phyloP scores from a whole-genome alignment of 2,888 invertebrate species.

The Hypena proboscidalis region DNA sequence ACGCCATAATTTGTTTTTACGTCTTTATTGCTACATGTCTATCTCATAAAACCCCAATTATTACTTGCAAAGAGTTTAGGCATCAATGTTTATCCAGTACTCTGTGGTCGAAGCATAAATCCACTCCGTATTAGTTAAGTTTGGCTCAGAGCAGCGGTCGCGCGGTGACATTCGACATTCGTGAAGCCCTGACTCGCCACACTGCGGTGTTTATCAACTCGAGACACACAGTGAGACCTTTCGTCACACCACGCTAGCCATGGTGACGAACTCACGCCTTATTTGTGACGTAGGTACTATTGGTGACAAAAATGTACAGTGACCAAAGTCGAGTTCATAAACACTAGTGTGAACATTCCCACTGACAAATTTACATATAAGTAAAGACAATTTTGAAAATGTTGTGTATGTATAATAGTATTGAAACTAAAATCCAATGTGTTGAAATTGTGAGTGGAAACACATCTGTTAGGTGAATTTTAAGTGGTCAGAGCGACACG shows the following conservation, averaged over 20 bases:
- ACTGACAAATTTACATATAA: slow-evolving; percentile 14
- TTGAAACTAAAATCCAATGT: slow-evolving; percentile 9
- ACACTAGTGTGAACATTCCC: slow-evolving; percentile 17
- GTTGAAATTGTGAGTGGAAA: slow-evolving; percentile 18
- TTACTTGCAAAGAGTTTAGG: no score
- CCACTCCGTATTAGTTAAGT: no score
- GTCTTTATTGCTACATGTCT: no score
- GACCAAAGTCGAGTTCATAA: slow-evolving; percentile 23
- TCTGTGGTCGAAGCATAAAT: no score
- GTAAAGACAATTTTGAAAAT: neutral
- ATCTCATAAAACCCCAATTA: no score
- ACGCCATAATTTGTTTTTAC: no score
- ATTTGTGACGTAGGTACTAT: no score
- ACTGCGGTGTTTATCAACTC: slow-evolving; percentile 16
- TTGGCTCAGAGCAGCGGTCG: slow-evolving; percentile 1
- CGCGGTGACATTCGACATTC: slow-evolving; percentile 1
- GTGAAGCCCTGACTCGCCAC: slow-evolving; percentile 29
- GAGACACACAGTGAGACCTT: neutral
- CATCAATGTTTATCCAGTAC: no score
- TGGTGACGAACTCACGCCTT: no score
- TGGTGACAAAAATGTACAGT: slow-evolving; percentile 6
- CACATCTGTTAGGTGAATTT: neutral
- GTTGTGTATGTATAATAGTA: neutral
- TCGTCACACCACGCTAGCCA: neutral
- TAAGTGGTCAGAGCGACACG: slow-evolving; percentile 49